Conservation (phyloP, 1,140 invertebrate species). For the Eufriesea mexicana region DNA sequence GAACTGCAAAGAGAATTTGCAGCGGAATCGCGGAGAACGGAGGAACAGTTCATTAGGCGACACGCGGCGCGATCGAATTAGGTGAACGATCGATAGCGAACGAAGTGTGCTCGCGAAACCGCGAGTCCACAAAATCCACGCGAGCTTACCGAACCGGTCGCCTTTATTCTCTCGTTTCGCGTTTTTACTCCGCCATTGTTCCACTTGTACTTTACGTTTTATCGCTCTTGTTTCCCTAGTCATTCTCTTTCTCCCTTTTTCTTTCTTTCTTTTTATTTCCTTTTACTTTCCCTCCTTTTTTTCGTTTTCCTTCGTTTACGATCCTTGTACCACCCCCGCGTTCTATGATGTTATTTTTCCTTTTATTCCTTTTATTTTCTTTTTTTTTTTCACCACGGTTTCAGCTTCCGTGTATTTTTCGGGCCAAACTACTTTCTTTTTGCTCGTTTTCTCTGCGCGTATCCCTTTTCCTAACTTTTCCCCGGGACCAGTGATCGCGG, state of each 20-base stretch:
- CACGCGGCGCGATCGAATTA: slow-evolving; percentile 63
- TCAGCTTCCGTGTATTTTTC: background rate
- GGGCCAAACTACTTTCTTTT: background rate
- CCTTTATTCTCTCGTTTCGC: slow-evolving; percentile 37
- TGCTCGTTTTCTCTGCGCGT: background rate
- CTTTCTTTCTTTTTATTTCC: background rate
- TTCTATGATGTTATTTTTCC: background rate
- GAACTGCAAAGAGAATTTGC: slow-evolving; percentile 55
- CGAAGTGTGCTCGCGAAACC: slow-evolving; percentile 62
- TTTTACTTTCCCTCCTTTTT: background rate
- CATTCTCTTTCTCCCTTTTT: background rate
- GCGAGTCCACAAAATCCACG: slow-evolving; percentile 49
- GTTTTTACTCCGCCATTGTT: slow-evolving; percentile 14
- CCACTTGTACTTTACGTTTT: slow-evolving; percentile 3
- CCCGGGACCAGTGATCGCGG: background rate
- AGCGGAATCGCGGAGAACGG: slow-evolving; percentile 42
- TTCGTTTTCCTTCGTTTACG: background rate
- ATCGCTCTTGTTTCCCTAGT: background rate
- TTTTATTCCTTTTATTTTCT: too few relatives aligned
- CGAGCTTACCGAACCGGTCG: background rate
- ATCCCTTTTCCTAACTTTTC: background rate
- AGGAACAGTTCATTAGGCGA: slow-evolving; percentile 59
- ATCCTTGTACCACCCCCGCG: background rate
- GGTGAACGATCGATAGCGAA: slow-evolving; percentile 56
- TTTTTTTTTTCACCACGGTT: background rate